These are phyloP conservation scores for Chionodraco myersi DNA, from an alignment of 2,113 vertebrate species.

Conservation along the genomic window DNA sequence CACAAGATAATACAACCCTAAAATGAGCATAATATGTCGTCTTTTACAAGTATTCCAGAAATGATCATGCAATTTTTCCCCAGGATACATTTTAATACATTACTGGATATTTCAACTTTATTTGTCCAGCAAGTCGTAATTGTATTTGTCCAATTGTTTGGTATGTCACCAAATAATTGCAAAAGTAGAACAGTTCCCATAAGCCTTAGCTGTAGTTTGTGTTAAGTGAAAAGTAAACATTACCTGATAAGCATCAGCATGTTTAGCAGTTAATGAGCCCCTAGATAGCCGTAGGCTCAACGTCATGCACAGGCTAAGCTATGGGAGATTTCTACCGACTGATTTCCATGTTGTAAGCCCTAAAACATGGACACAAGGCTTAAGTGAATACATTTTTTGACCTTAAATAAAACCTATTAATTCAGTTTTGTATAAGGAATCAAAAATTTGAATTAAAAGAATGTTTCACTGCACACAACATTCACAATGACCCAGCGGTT, in stretches of 20 bases:
- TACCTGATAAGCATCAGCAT: slow-evolving; percentile 2
- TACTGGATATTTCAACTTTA: no score
- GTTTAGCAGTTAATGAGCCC: slow-evolving; percentile 4
- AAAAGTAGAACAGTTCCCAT: background rate
- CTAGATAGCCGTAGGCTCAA: background rate
- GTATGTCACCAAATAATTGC: background rate
- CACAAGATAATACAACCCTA: no score
- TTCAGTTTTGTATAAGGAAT: background rate
- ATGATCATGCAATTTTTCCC: background rate
- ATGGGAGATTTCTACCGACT: background rate
- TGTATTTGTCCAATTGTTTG: background rate
- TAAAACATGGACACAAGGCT: background rate
- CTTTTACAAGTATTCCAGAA: background rate
- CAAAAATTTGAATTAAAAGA: background rate
- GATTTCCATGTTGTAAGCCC: background rate
- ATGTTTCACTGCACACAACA: background rate
- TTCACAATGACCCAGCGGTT: background rate
- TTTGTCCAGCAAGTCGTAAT: background rate
- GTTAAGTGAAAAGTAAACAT: background rate
- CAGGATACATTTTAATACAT: no score
- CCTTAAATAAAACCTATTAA: background rate
- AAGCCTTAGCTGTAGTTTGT: background rate
- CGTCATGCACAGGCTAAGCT: background rate
- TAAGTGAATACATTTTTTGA: background rate
- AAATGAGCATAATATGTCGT: no score